These are phyloP conservation scores for Discoglossus pictus DNA, from an alignment of 2,797 vertebrate species.

Conservation along the genomic window DNA sequence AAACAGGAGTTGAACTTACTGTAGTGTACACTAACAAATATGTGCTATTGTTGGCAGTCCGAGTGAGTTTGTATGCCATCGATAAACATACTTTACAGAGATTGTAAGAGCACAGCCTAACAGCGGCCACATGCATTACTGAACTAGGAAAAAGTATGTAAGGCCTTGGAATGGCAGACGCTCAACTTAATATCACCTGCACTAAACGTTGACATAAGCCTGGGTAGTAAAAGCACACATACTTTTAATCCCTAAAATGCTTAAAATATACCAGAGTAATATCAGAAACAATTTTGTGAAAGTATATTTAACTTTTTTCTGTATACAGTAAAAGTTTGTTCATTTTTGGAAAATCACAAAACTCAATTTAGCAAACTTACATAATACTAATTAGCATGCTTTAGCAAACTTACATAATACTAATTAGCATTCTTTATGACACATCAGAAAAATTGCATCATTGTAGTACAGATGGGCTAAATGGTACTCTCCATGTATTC, in stretches of 20 bases:
- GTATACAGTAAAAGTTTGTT: too few relatives aligned
- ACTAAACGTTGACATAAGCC: background rate
- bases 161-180: slow-evolving; percentile 19
- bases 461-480: too few relatives aligned
- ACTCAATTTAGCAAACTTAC: too few relatives aligned
- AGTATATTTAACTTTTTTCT: too few relatives aligned
- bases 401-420: too few relatives aligned
- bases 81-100: slow-evolving; percentile 25
- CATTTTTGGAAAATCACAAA: too few relatives aligned
- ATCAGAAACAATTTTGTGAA: background rate
- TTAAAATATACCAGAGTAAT: background rate
- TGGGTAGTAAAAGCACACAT: background rate
- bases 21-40: slow-evolving; percentile 40
- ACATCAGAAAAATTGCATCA: too few relatives aligned
- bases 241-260: slow-evolving; percentile 3
- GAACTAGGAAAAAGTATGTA: slow-evolving; percentile 11
- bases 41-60: slow-evolving; percentile 39
- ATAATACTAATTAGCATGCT: too few relatives aligned
- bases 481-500: too few relatives aligned
- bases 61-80: background rate
- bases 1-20: slow-evolving; percentile 47
- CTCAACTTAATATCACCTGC: background rate
- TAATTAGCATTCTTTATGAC: too few relatives aligned
- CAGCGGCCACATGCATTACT: slow-evolving; percentile 5
- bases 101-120: slow-evolving; percentile 27